Evolutionary conservation across 2,888 invertebrate species (phyloP).

Genomic region (Euphydryas editha): DNA sequence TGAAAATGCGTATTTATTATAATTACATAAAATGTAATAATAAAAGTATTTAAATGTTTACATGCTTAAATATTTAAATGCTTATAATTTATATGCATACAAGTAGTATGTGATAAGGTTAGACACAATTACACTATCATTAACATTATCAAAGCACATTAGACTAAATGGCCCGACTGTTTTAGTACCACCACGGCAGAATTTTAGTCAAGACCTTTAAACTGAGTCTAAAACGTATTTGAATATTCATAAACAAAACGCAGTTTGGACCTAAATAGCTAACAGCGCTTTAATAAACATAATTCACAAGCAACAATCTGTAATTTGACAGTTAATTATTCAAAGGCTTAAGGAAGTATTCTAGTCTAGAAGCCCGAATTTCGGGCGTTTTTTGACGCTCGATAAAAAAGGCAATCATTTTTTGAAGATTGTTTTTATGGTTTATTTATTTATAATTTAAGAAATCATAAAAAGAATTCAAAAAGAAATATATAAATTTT

Average conservation of each 20-base stretch:
- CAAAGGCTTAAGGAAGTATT: too few relatives aligned
- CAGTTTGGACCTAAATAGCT: conserved; percentile 10
- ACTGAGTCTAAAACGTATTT: conserved; percentile 18
- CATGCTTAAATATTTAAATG: not conserved
- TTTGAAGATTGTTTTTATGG: too few relatives aligned
- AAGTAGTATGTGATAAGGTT: conserved; percentile 5
- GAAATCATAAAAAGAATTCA: too few relatives aligned
- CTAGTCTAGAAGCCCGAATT: too few relatives aligned
- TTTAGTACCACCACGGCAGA: conserved; percentile 9
- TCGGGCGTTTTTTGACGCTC: too few relatives aligned
- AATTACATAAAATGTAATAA: not conserved
- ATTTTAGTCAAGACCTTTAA: conserved; percentile 17
- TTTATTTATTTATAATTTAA: too few relatives aligned
- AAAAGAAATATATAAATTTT: too few relatives aligned
- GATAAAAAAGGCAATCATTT: too few relatives aligned
- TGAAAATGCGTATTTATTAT: not conserved
- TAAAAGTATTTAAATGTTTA: not conserved
- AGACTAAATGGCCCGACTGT: conserved; percentile 22
- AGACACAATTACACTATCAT: conserved; percentile 5
- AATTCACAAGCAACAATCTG: not conserved
- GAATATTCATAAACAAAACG: conserved; percentile 19
- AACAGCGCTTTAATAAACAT: conserved; percentile 2
- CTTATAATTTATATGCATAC: not conserved
- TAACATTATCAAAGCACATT: conserved; percentile 29
- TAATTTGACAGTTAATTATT: not conserved